Conservation (phyloP, 2,113 vertebrate species). For the Oreochromis tanganicae region DNA sequence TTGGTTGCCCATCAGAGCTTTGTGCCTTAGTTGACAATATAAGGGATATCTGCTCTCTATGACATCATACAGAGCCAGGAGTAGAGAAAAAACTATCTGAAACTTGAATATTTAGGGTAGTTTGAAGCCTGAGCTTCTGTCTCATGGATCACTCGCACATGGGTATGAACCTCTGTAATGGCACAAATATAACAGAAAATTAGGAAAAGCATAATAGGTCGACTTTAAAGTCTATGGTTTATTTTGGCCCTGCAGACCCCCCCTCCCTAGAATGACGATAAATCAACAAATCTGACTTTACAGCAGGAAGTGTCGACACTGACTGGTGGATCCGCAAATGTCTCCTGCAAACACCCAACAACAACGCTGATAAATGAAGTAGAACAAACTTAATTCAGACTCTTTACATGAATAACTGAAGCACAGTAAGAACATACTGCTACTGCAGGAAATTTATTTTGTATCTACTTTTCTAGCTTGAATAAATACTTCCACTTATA, state of each 20-base stretch:
- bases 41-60: background rate
- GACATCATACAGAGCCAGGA: background rate
- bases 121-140: background rate
- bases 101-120: background rate
- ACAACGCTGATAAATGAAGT: background rate
- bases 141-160: background rate
- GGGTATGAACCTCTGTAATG: background rate
- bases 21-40: background rate
- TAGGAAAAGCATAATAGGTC: background rate
- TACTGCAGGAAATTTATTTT: background rate
- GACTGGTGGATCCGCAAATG: conserved; percentile 24
- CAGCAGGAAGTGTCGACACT: conserved; percentile 19
- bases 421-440: background rate
- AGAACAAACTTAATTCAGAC: conserved; percentile 38
- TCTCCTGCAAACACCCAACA: conserved; percentile 17
- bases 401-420: background rate
- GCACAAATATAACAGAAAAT: background rate
- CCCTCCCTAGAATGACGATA: conserved; percentile 60
- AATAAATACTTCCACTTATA: background rate
- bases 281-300: conserved; percentile 48
- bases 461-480: background rate
- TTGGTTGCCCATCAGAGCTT: background rate
- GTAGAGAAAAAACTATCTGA: background rate
- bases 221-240: background rate
- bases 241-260: conserved; percentile 1